Base-by-base conservation (phyloP, 1,140 invertebrate species). In the Magallana gigas region DNA sequence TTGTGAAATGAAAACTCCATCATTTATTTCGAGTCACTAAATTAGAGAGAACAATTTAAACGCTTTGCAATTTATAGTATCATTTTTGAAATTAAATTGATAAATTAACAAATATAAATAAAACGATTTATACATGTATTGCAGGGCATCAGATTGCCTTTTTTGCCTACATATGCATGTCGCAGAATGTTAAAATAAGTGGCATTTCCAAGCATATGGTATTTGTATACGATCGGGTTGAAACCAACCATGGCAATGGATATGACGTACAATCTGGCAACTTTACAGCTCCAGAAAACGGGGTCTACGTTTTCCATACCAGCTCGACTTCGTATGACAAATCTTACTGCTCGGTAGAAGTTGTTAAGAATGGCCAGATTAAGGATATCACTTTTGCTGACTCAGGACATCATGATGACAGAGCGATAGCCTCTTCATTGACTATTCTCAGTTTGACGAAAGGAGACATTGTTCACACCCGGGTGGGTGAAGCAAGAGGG, bases 201-300 rank as follows among this genome's bases (percentile, higher is more conserved):
- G 23, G 56, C 23, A 18, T 8, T n/a, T 9, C 60, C 14, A 83
- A 59, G 18, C 57, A 83, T 18, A 48, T 16, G 1, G 11, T 4
- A 36, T 16, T 83, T 12, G 48, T 83, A 16, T 83, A 83, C 12
- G 81, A 83, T 59, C 9, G 14, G 14, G 82, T 83, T 18, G 57
- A 83, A 29, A 29, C 60, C 11, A 83, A 83, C 18, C 5, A 58
- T 8, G 82, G 82, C 9, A 18, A 23, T 5, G 82, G 57, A n/a
- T 83, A 83, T 58, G 57, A 83, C 11, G 29, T 23, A 83, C n/a
- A 12, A 48, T 57, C 8, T 14, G 81, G 81, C 9, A 83, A 83
- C 14, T 83, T 83, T 12, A 83, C 16, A n/a, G 82, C 82, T 14
- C 82, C 82, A 83, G 18, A 9, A 60, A 59, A 60, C 8, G 82